Evolutionary conservation across 1,140 invertebrate species (phyloP), one percentile per base, ranked within the genome.

Genomic region (Triops cancriformis): DNA sequence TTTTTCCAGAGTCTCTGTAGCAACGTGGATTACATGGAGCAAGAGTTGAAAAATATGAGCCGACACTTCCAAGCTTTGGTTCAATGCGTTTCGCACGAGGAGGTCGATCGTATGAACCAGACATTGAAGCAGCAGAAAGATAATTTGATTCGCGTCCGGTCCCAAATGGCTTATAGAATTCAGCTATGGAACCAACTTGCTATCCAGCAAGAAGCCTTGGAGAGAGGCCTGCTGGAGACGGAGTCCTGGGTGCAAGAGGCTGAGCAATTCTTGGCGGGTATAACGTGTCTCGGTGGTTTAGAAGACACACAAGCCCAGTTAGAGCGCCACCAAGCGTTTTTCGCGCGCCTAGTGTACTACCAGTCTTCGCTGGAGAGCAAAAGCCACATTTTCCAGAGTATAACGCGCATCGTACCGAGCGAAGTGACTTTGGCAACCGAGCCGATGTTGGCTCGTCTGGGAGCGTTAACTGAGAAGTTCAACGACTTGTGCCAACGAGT

Each of bases 311-410:
- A 93, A 80, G 86, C 89, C 26, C 89, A 92, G 76, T 87, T 96
- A 27, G 92, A 95, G 75, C 89, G 88, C 80, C 93, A 97, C 82
- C 95, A 95, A 83, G 88, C 86, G 23, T 96, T 95, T 86, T 96
- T 97, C 83, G 91, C 93, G 0, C 89, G 94, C 78, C 93, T 90
- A 0, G 88, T 94, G 0, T 96, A 96, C 83, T 96, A 97, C 84
- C 93, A 93, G 82, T 95, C 94, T 0, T 95, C 96, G 91, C 83
- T 97, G 64, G 94, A 97, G 81, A 96, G 93, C 81, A 96, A 96
- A 85, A 97, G 96, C 84, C 96, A 97, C 86, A 91, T 97, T n/a
- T 91, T 95, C 84, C 90, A 91, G 79, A 95, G 90, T 81, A 92
- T 97, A n/a, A 86, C 92, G 0, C 92, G 92, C 81, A 89, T 92